Evolutionary conservation across 2,888 invertebrate genomes (phyloP).

Genomic region (Platycheirus rosarum): DNA sequence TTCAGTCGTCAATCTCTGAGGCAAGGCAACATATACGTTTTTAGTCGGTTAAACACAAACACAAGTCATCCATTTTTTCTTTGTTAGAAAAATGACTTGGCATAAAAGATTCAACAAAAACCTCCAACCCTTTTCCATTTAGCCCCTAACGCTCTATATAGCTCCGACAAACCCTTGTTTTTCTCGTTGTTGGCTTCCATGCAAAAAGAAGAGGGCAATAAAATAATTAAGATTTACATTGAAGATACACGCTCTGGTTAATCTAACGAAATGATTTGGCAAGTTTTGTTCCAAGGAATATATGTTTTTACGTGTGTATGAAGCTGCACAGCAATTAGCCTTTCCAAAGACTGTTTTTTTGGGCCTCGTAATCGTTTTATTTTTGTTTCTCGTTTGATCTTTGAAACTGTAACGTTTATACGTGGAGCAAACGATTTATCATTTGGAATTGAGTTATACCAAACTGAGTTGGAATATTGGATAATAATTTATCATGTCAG

Average conservation of each 20-base stretch:
- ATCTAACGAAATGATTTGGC: conserved; percentile 41
- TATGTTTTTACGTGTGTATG: neutral
- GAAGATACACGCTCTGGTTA: conserved; percentile 54
- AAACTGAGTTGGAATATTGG: conserved; percentile 18
- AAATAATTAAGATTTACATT: conserved; percentile 64
- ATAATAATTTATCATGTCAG: conserved; percentile 1
- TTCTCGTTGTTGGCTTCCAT: conserved; percentile 8
- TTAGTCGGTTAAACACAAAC: conserved; percentile 20
- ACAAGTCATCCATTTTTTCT: conserved; percentile 44
- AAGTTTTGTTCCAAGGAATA: conserved; percentile 27
- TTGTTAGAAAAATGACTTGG: conserved; percentile 22
- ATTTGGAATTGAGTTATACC: conserved; percentile 41
- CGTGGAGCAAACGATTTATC: conserved; percentile 27
- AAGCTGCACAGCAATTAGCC: conserved; percentile 43
- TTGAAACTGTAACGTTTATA: neutral
- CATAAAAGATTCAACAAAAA: conserved; percentile 6
- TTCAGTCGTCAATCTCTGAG: conserved; percentile 55
- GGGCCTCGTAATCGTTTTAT: conserved; percentile 14
- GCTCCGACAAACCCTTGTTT: too few species aligned
- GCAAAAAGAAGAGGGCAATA: conserved; percentile 39
- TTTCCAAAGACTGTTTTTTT: neutral
- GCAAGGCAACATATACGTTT: conserved; percentile 47
- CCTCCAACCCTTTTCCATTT: conserved; percentile 15
- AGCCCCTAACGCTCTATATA: neutral
- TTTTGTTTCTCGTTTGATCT: conserved; percentile 37